Evolutionary conservation across 2,888 invertebrate species (phyloP), one percentile per base, ranked within the genome.

Genomic region (Coenonympha glycerion): DNA sequence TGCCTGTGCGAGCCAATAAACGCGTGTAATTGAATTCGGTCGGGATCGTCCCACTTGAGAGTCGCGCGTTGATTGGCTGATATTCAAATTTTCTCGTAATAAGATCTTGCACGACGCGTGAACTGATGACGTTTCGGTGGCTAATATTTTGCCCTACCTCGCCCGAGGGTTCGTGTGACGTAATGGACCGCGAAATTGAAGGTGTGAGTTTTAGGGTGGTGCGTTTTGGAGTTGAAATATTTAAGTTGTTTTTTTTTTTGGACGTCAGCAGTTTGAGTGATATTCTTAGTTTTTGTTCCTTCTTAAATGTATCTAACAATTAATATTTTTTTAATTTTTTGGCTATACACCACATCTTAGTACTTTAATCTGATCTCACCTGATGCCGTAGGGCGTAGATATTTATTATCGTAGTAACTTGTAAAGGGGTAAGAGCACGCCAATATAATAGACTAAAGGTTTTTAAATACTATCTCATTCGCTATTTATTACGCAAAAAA

Each of bases 51-150:
- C 74, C 63, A 62, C 67, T 66, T 62, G 57, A 47, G 52, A 67
- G 78, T 68, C 73, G 74, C 63, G 56, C 79, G 79, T 77, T 84
- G 83, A 85, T 85, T 85, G 85, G 85, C 85, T 75, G 82, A 82
- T 83, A 85, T 85, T 83, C 84, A 85, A 83, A 85, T 84, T 84
- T 74, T 67, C 62, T 67, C 65, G 70, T 81, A 83, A 84, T 77
- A 56, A 76, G 74, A 76, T 83, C 66, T 67, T 62, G 62, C 64
- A 69, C 71, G 78, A 75, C 72, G 76, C 77, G 64, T 71, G 73
- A 69, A 70, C 66, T 75, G 72, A 80, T 69, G 71, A 71, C 71
- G 71, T 81, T 81, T 74, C 76, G 76, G 71, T 62, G 73, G 84
- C 85, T 84, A 85, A 85, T 85, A 85, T 81, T 82, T 80, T 76